A percentile compares a stretch with the other conserved stretches of the same genome.
These are phyloP conservation scores for Notarius lentiginosus DNA, from an alignment of 2,113 vertebrate species.

Conservation along the genomic window DNA sequence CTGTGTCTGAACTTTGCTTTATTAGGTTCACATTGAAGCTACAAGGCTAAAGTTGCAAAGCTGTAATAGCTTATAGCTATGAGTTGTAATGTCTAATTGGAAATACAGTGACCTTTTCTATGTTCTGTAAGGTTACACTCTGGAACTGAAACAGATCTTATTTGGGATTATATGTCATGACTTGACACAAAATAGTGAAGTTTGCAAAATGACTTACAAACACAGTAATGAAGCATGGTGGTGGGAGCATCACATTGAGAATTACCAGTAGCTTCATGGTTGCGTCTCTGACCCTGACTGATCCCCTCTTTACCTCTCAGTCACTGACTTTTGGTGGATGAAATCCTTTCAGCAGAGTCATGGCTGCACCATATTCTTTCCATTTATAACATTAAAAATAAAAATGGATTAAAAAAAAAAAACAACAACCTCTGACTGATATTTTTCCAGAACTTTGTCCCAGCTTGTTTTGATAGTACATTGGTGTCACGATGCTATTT, in stretches of 20 bases:
- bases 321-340: neutral
- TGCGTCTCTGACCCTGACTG: neutral
- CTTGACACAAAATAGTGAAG: neutral
- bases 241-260: neutral
- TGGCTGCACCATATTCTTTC: neutral
- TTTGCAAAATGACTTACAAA: neutral
- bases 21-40: neutral
- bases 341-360: neutral
- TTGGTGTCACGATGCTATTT: neutral
- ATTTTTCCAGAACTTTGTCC: neutral
- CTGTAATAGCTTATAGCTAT: neutral
- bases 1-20: neutral
- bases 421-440: neutral
- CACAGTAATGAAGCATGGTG: conserved; percentile 1
- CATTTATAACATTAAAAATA: neutral
- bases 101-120: neutral
- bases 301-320: neutral
- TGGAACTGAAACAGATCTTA: neutral
- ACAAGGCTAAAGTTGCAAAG: neutral
- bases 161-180: neutral
- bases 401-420: neutral
- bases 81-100: neutral
- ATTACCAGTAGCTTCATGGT: neutral
- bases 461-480: neutral
- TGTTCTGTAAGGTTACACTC: neutral